Conservation (phyloP, 2,888 invertebrate species). For the Acrocyrtus sp. region DNA sequence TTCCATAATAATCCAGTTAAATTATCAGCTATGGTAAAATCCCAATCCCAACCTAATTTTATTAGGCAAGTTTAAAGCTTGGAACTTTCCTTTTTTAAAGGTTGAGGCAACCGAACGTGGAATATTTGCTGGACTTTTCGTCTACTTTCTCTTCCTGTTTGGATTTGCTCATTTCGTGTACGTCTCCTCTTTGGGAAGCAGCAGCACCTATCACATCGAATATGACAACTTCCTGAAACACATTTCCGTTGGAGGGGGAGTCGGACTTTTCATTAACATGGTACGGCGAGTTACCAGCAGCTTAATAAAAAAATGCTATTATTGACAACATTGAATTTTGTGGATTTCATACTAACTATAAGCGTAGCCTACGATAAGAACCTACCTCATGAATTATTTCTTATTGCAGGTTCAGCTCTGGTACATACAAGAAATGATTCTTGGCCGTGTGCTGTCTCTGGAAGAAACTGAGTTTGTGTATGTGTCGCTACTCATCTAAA, state of each 20-base stretch:
- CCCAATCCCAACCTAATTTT: neutral
- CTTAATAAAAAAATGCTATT: too few species aligned
- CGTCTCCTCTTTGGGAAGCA: slow-evolving; percentile 33
- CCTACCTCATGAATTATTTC: too few species aligned
- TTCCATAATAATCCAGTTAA: too few species aligned
- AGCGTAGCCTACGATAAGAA: neutral
- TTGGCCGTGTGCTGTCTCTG: slow-evolving; percentile 47
- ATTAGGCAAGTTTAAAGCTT: too few species aligned
- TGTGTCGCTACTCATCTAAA: too few species aligned
- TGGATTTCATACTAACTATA: neutral
- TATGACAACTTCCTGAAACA: slow-evolving; percentile 44
- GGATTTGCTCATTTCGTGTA: slow-evolving; percentile 51
- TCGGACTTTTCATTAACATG: slow-evolving; percentile 51
- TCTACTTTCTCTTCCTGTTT: slow-evolving; percentile 50
- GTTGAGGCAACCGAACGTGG: slow-evolving; percentile 49
- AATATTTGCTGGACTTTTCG: slow-evolving; percentile 49
- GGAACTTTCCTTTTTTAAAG: slow-evolving; percentile 15
- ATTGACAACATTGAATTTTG: neutral
- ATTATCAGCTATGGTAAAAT: neutral
- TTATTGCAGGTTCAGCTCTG: slow-evolving; percentile 46
- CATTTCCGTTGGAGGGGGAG: slow-evolving; percentile 46
- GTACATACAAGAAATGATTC: slow-evolving; percentile 52
- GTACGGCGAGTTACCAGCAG: slow-evolving; percentile 27
- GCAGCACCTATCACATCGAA: slow-evolving; percentile 38
- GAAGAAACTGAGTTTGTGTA: slow-evolving; percentile 50